A percentile compares a stretch with the other conserved stretches of the same genome.
phyloP scores from a whole-genome alignment of 2,888 invertebrate species.

The Pandemis cinnamomeana region DNA sequence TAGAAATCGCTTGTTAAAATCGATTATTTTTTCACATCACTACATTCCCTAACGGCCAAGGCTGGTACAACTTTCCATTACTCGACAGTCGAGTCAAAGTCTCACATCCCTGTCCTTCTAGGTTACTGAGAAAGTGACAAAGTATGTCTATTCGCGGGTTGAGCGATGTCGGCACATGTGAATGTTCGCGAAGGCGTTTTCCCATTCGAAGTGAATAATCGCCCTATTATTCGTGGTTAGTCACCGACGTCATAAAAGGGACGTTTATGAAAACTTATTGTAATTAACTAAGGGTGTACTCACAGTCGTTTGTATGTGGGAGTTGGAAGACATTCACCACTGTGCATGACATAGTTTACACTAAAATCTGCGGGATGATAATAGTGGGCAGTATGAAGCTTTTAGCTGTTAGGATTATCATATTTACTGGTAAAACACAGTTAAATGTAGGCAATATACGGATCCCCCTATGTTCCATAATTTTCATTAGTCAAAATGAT shows the following conservation, averaged over 20 bases:
- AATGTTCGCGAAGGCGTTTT: constrained; percentile 1
- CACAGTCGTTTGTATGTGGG: not conserved
- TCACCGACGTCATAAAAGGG: constrained; percentile 9
- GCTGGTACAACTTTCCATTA: not conserved
- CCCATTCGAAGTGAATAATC: constrained; percentile 30
- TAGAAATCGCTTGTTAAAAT: too few species aligned
- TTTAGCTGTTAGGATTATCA: too few species aligned
- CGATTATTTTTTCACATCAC: too few species aligned
- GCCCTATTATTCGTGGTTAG: constrained; percentile 34
- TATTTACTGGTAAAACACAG: too few species aligned
- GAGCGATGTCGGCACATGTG: not conserved
- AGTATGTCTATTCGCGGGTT: not conserved
- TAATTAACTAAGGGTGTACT: constrained; percentile 18
- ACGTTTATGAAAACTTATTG: constrained; percentile 37
- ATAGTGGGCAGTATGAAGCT: too few species aligned
- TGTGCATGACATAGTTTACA: not conserved
- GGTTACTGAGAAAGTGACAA: not conserved
- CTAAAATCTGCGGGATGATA: too few species aligned
- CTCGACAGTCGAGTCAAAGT: constrained; percentile 3
- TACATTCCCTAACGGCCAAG: not conserved
- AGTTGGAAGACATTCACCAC: not conserved
- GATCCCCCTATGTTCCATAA: too few species aligned
- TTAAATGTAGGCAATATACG: too few species aligned
- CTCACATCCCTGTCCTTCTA: not conserved
- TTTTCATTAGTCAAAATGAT: too few species aligned